Conservation (phyloP, 2,113 vertebrate species). For the Anhinga anhinga region DNA sequence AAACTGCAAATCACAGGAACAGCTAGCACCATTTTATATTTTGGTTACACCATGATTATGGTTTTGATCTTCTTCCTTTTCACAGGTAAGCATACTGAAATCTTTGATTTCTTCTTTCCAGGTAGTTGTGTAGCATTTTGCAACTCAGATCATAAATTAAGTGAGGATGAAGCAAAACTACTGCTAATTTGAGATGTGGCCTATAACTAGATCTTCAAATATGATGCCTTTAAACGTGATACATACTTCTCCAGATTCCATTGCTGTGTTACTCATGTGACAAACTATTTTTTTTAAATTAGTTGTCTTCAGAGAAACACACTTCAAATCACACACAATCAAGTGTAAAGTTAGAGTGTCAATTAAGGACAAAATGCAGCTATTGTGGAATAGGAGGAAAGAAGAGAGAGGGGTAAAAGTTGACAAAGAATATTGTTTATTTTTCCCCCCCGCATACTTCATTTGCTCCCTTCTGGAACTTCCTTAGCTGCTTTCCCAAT, state of each 20-base stretch:
- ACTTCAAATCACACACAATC: background rate
- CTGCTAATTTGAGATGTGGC: background rate
- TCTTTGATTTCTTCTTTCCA: background rate
- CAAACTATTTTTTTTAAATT: background rate
- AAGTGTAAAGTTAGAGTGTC: background rate
- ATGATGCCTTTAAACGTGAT: background rate
- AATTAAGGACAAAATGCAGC: background rate
- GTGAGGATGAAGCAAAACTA: background rate
- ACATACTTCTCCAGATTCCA: background rate
- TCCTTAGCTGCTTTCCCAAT: background rate
- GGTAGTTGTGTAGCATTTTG: background rate
- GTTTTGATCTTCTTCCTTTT: slow-evolving; percentile 95
- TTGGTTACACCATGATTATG: slow-evolving; percentile 96
- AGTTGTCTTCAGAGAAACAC: background rate
- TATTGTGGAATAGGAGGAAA: background rate
- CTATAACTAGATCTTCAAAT: background rate
- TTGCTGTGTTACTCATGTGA: background rate
- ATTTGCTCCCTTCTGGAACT: background rate
- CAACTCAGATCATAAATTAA: background rate
- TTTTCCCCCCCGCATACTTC: too few relatives aligned
- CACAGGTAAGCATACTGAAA: slow-evolving; percentile 77
- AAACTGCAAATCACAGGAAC: slow-evolving; percentile 92
- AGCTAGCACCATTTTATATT: slow-evolving; percentile 92
- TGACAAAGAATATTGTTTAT: background rate
- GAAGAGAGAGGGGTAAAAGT: background rate